Evolutionary conservation across 2,113 vertebrate genomes (phyloP), one percentile per base, ranked within the genome.

Genomic region (Lycaon pictus): DNA sequence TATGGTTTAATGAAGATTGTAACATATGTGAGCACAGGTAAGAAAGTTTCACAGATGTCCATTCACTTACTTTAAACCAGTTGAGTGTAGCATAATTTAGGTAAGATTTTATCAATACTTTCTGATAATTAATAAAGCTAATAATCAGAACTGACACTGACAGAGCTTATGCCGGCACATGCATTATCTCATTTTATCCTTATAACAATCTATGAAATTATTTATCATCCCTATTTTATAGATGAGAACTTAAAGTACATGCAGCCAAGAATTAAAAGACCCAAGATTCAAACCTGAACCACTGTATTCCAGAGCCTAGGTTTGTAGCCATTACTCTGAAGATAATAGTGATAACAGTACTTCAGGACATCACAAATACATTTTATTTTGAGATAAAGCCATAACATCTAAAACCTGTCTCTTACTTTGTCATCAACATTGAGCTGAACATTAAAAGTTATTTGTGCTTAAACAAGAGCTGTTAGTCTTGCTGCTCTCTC

Each of bases 321-420:
- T n/a, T 71, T 84, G 86, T 69, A 63, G 71, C 7, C 32, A 53
- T 32, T 76, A 88, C 58, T 90, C 84, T 90, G 53, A 81, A 91
- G 77, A 67, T 27, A 93, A 85, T 12, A 65, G 53, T 35, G 37
- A 81, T 32, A 60, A 62, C 29, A 76, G 37, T 79, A 85, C 55
- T 90, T 62, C 1, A 27, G 72, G n/a, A 96, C 27, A 84, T 94
- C 48, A 88, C 37, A 84, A 94, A 90, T 55, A 72, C 5, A 58
- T 80, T 94, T 94, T 74, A 80, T 56, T 92, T 95, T 84, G 55
- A 81, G 23, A 97, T 5, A 95, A 96, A 82, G n/a, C 20, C 80
- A 67, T 60, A 56, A 69, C 8, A 27, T 72, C 53, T 83, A 91
- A 84, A 84, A 81, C 72, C 29, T 81, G 32, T 72, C 43, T 96